Percentiles rank a stretch among this genome's conserved stretches.
Conservation (phyloP, 2,797 vertebrate species). For the Smutsia gigantea region DNA sequence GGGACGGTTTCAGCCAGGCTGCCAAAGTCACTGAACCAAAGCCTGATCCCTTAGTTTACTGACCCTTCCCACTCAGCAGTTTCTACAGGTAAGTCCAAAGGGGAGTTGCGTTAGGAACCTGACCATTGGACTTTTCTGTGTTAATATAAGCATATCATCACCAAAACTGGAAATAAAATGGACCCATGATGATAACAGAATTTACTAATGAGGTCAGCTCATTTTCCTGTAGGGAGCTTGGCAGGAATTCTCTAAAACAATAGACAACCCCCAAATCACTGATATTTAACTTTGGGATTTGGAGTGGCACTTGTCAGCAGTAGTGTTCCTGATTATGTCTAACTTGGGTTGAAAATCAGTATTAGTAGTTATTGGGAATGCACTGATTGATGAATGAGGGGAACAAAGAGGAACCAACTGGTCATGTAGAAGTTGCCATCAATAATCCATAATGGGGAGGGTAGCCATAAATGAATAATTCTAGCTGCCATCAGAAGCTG, state of each 20-base stretch:
- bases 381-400: background rate
- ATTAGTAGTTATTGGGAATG: background rate
- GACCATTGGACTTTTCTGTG: background rate
- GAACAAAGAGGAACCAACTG: background rate
- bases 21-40: background rate
- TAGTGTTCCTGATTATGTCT: background rate
- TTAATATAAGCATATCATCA: background rate
- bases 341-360: constrained; percentile 28
- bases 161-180: constrained; percentile 14
- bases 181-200: background rate
- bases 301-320: background rate
- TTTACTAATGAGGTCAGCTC: background rate
- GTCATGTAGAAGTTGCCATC: background rate
- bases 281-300: constrained; percentile 15
- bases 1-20: background rate
- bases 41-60: background rate
- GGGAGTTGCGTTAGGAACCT: background rate
- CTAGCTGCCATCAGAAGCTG: background rate
- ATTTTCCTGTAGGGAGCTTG: background rate
- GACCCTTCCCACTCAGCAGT: background rate
- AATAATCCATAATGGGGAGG: background rate
- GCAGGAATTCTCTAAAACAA: background rate
- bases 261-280: background rate
- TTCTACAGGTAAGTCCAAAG: constrained; percentile 32
- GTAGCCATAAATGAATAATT: background rate